Conservation (phyloP, 2,797 vertebrate species). For the Peromyscus eremicus region DNA sequence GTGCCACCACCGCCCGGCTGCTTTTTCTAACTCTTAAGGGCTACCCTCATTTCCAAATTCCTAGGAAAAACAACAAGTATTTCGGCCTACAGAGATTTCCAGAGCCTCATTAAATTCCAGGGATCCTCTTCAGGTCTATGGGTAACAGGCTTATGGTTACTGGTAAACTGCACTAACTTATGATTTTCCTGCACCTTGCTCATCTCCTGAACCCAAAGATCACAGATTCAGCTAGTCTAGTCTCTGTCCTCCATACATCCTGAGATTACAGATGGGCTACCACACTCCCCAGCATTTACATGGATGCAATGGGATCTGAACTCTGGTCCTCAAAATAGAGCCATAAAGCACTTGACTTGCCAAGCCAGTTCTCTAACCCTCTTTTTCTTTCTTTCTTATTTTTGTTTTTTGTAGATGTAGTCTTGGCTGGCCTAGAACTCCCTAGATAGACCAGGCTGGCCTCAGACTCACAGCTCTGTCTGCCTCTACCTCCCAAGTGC, state of each 20-base stretch:
- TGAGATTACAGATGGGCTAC: neutral
- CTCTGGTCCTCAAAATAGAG: neutral
- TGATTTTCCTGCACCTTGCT: neutral
- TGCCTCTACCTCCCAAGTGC: neutral
- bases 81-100: neutral
- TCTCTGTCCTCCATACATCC: neutral
- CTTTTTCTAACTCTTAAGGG: too few relatives aligned
- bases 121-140: neutral
- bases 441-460: neutral
- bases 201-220: neutral
- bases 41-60: neutral
- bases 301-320: neutral
- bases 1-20: too few relatives aligned
- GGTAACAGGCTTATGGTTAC: neutral
- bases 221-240: neutral
- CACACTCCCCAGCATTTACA: neutral
- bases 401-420: neutral
- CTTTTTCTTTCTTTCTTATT: neutral
- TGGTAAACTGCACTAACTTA: constrained; percentile 13
- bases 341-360: neutral
- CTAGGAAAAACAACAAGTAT: neutral
- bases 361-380: neutral
- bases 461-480: neutral
- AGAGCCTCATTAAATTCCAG: neutral
- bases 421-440: neutral